Percentiles rank a stretch among this genome's conserved stretches.
Conservation (phyloP, 2,888 invertebrate genomes). For the Acanthococcus lagerstroemiae region DNA sequence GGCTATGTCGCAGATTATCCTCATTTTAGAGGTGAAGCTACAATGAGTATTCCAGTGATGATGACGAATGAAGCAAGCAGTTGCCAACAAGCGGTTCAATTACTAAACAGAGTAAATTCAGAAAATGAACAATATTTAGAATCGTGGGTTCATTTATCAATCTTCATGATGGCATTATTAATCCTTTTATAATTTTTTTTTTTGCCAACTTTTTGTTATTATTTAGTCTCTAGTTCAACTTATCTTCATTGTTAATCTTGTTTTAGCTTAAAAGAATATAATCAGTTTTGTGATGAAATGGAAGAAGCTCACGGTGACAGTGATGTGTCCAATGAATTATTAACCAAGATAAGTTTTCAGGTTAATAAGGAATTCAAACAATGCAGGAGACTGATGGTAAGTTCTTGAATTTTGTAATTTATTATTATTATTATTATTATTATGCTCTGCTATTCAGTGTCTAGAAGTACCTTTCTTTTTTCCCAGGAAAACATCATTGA, state of each 20-base stretch:
- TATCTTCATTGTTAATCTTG: too few relatives aligned
- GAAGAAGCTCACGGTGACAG: background rate
- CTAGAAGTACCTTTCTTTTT: too few relatives aligned
- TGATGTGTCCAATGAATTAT: background rate
- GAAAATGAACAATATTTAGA: background rate
- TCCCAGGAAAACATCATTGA: too few relatives aligned
- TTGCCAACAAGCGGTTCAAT: background rate
- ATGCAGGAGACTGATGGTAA: background rate
- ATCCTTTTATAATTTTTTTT: too few relatives aligned
- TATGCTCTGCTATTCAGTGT: too few relatives aligned
- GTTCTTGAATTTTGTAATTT: too few relatives aligned
- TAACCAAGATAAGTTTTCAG: background rate
- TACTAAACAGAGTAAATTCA: background rate
- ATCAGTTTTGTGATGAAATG: background rate
- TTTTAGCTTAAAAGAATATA: background rate
- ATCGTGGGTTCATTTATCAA: background rate
- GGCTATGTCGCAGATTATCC: background rate
- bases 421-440: too few relatives aligned
- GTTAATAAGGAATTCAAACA: background rate
- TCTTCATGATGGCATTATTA: too few relatives aligned
- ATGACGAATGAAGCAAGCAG: background rate
- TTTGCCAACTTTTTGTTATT: too few relatives aligned
- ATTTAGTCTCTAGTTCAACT: too few relatives aligned
- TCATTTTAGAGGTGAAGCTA: background rate
- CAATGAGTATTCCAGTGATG: background rate